Percentiles rank a stretch among this genome's conserved stretches.
These are phyloP conservation scores for Esox lucius DNA, from an alignment of 2,797 vertebrate species.

Conservation along the genomic window DNA sequence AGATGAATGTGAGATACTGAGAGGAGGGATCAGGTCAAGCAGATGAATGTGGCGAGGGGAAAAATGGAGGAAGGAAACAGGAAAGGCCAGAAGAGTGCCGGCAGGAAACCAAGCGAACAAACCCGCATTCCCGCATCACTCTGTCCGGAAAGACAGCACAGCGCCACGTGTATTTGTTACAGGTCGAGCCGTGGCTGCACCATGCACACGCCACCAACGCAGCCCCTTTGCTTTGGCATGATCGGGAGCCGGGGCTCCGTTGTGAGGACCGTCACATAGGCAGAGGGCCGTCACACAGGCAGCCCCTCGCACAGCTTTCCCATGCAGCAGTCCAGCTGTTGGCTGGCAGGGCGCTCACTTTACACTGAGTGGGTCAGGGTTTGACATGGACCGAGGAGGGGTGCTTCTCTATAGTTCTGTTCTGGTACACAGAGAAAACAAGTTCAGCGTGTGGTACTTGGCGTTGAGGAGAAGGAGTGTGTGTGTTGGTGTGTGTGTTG, in stretches of 20 bases:
- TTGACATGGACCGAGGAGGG: constrained; percentile 15
- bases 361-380: constrained; percentile 23
- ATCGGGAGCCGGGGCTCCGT: neutral
- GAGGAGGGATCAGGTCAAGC: neutral
- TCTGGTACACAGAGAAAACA: constrained; percentile 31
- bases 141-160: constrained; percentile 12
- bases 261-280: neutral
- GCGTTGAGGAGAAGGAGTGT: neutral
- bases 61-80: neutral
- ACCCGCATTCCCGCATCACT: neutral
- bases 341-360: constrained; percentile 24
- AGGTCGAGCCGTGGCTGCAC: constrained; percentile 30
- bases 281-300: neutral
- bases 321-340: constrained; percentile 31
- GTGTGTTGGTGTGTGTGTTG: neutral
- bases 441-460: constrained; percentile 35
- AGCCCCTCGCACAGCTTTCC: constrained; percentile 23
- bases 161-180: neutral
- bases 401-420: neutral
- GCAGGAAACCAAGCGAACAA: neutral
- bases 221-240: constrained; percentile 18
- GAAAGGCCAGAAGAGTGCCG: neutral
- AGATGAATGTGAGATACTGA: neutral
- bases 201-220: constrained; percentile 31
- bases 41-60: neutral